Conservation (phyloP, 1,140 invertebrate species). For the Heliothis virescens region DNA sequence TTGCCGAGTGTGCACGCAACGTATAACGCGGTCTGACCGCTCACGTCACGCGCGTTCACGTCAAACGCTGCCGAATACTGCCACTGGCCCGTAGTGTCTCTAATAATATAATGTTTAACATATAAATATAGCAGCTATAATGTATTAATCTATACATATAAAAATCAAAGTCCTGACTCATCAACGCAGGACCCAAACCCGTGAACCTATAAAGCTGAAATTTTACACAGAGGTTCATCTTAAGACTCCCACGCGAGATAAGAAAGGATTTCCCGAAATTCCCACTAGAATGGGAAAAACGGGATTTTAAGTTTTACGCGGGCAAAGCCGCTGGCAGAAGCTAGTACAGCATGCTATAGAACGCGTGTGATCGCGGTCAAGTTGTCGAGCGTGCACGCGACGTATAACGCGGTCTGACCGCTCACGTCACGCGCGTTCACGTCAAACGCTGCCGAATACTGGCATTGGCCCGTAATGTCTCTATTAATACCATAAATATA, state of each 20-base stretch:
- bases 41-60: slow-evolving; percentile 95
- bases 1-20: slow-evolving; percentile 95
- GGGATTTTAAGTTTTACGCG: no score
- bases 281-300: no score
- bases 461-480: slow-evolving; percentile 91
- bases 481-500: slow-evolving; percentile 75
- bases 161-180: no score
- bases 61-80: slow-evolving; percentile 96
- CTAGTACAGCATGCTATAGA: no score
- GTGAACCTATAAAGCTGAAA: no score
- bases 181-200: no score
- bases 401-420: slow-evolving; percentile 95
- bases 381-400: slow-evolving; percentile 94
- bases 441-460: slow-evolving; percentile 95
- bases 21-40: slow-evolving; percentile 96
- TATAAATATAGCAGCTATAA: neutral
- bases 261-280: no score
- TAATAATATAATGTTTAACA: slow-evolving; percentile 73
- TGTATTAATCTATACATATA: no score
- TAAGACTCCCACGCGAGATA: no score
- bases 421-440: slow-evolving; percentile 96
- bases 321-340: no score
- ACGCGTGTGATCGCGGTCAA: slow-evolving; percentile 90
- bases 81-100: slow-evolving; percentile 90
- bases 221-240: no score